Conservation (phyloP, 2,113 vertebrate species). For the Nematolebias whitei region DNA sequence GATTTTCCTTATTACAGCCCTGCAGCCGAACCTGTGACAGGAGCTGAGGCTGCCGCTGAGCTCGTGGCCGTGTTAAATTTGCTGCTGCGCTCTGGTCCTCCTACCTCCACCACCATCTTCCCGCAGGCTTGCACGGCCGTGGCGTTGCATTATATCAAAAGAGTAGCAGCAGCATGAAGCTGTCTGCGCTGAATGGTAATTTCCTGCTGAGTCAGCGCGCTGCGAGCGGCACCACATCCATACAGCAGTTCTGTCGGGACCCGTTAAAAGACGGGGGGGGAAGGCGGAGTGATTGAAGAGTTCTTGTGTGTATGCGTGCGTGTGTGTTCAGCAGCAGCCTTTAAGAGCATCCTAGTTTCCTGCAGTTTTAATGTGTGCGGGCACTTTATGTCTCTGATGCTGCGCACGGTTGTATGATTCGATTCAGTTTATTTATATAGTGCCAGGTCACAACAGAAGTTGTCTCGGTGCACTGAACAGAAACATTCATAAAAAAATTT, state of each 20-base stretch:
- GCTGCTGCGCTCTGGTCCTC: conserved; percentile 1
- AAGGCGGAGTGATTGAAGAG: conserved; percentile 47
- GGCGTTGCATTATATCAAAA: conserved; percentile 53
- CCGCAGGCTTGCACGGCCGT: conserved; percentile 32
- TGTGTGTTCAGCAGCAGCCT: conserved; percentile 16
- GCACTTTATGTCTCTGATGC: conserved; percentile 11
- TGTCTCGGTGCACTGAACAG: no score
- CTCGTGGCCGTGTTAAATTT: conserved; percentile 10
- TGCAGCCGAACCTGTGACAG: conserved; percentile 11
- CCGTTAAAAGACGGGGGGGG: conserved; percentile 53
- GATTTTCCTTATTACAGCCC: conserved; percentile 16
- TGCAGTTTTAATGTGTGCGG: conserved; percentile 15
- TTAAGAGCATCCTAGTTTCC: conserved; percentile 44
- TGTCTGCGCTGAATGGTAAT: conserved; percentile 71
- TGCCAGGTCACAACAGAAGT: no score
- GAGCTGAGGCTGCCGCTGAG: not conserved
- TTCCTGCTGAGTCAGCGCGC: conserved; percentile 65
- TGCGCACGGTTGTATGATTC: conserved; percentile 35
- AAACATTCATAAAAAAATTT: no score
- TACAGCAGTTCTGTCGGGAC: conserved; percentile 59
- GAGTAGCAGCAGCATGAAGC: conserved; percentile 32
- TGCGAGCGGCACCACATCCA: conserved; percentile 48
- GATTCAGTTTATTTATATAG: no score
- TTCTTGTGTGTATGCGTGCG: not conserved
- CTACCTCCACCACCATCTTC: conserved; percentile 3